phyloP scores from a whole-genome alignment of 2,797 vertebrate species.

The Eulemur coronatus region DNA sequence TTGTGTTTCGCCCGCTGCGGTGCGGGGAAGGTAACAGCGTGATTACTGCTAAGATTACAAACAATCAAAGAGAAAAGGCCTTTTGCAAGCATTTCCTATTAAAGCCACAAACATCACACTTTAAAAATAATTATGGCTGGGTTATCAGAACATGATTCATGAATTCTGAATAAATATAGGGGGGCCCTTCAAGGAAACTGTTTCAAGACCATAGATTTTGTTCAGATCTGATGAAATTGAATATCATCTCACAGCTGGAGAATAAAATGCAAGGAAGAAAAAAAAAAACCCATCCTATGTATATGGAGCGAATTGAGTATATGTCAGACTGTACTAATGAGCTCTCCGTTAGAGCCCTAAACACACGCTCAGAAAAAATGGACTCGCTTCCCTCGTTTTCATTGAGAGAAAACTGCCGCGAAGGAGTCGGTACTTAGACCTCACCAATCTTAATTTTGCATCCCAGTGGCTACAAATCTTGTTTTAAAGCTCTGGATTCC shows the following conservation, averaged over 20 bases:
- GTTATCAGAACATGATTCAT: constrained; percentile 87
- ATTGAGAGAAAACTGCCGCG: constrained; percentile 74
- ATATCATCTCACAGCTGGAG: constrained; percentile 84
- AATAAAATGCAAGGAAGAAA: constrained; percentile 72
- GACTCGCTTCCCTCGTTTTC: constrained; percentile 75
- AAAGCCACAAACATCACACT: constrained; percentile 87
- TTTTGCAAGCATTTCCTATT: constrained; percentile 86
- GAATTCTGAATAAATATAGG: constrained; percentile 86
- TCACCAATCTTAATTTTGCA: constrained; percentile 76
- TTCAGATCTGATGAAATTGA: constrained; percentile 85
- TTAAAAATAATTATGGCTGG: constrained; percentile 87
- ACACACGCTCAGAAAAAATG: constrained; percentile 78
- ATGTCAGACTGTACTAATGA: constrained; percentile 83
- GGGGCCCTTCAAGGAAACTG: constrained; percentile 82
- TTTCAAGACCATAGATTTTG: constrained; percentile 82
- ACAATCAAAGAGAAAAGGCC: constrained; percentile 86
- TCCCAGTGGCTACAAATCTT: constrained; percentile 80
- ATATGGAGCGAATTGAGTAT: constrained; percentile 76
- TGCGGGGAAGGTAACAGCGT: constrained; percentile 80
- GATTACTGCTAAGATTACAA: constrained; percentile 87
- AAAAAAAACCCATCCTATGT: constrained; percentile 51
- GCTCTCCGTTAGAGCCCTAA: constrained; percentile 73
- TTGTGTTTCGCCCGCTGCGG: constrained; percentile 80
- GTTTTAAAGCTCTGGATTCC: constrained; percentile 74
- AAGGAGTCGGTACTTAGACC: constrained; percentile 65